A percentile compares a stretch with the other conserved stretches of the same genome.
phyloP scores from a whole-genome alignment of 2,888 invertebrate genomes.

The Invenusta paracnida region DNA sequence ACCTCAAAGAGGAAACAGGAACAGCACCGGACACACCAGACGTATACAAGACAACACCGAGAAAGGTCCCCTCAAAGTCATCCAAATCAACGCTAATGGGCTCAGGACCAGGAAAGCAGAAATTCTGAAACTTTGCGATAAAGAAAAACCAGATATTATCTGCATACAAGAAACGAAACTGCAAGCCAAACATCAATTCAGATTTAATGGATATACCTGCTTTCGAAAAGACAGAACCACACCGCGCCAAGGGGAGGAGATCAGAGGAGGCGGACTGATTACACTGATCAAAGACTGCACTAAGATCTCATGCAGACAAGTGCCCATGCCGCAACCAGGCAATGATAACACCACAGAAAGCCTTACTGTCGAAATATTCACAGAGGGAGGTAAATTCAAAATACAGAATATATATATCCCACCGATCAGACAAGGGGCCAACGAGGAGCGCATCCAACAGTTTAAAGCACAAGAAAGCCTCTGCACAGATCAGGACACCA shows the following conservation, averaged over 20 bases:
- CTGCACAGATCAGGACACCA: neutral
- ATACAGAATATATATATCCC: neutral
- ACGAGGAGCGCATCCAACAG: neutral
- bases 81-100: conserved; percentile 1
- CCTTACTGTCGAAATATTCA: neutral
- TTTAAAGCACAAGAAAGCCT: neutral
- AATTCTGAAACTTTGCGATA: neutral
- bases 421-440: neutral
- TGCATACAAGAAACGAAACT: neutral
- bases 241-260: neutral
- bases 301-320: neutral
- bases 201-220: neutral
- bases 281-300: neutral
- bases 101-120: neutral
- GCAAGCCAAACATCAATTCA: neutral
- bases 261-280: neutral
- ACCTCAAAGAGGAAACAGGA: neutral
- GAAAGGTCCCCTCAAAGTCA: neutral
- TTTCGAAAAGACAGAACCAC: neutral
- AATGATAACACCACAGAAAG: neutral
- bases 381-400: neutral
- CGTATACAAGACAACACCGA: neutral
- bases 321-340: neutral
- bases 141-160: neutral
- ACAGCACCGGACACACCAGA: no score